Percentiles rank a stretch among this genome's conserved stretches.
Evolutionary conservation across 2,888 invertebrate genomes (phyloP).

Genomic region (Hypolimnas misippus): DNA sequence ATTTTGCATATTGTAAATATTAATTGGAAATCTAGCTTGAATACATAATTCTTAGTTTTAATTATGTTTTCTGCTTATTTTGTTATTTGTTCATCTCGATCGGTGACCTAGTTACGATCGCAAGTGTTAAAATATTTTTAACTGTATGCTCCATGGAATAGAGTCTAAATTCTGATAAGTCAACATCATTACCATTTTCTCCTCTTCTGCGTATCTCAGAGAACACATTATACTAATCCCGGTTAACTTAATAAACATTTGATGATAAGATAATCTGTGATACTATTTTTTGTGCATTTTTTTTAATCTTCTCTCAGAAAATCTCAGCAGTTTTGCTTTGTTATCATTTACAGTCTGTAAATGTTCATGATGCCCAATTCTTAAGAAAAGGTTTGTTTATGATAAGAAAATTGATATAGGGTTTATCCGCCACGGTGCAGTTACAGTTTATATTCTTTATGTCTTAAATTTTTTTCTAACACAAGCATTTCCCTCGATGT

Average conservation of each 20-base stretch:
- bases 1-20: neutral
- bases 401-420: no score
- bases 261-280: neutral
- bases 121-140: neutral
- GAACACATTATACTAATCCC: neutral
- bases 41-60: slow-evolving; percentile 10
- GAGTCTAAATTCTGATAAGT: neutral
- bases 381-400: no score
- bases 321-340: neutral
- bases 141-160: neutral
- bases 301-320: no score
- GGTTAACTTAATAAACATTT: slow-evolving; percentile 2
- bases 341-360: no score
- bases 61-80: neutral
- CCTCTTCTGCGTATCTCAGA: neutral
- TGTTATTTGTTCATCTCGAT: slow-evolving; percentile 6
- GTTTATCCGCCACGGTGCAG: no score
- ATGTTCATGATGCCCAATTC: no score
- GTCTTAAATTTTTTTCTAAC: no score
- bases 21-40: neutral
- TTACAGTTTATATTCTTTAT: no score
- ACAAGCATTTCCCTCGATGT: no score
- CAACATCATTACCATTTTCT: neutral
- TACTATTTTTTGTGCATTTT: neutral
- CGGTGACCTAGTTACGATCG: neutral